Base-by-base conservation (phyloP, 1,140 invertebrate genomes). In the Nomia melanderi region DNA sequence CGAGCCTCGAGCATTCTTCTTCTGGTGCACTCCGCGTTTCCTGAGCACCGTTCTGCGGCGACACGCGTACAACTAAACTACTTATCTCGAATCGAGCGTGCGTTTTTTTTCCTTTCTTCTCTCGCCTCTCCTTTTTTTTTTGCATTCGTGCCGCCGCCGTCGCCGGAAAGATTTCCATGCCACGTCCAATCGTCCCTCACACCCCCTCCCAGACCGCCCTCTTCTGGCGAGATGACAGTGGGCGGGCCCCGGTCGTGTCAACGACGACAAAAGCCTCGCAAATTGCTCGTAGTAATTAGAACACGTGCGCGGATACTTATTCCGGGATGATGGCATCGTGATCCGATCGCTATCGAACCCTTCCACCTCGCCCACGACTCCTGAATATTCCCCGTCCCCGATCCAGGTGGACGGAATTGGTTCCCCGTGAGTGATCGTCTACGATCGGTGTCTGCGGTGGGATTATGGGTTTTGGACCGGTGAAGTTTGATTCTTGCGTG, bases 11-110 rank as follows among this genome's bases (percentile, higher is more conserved):
- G 85, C 78, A 85, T 83, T 79, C 84, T 77, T 78, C 85, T 80
- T 81, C 76, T 17, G 63, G 65, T 66, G 67, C 71, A 72, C 65
- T 65, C n/a, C 81, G 76, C 70, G 77, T 75, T 83, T 73, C 79
- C 75, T 65, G 74, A 78, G 78, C 77, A 63, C 59, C 69, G 72
- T 62, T 79, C 73, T 81, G 83, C 67, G 81, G 65, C 77, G 78
- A 85, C 80, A 81, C 79, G 79, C 86, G 85, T 85, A 82, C 83
- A 75, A 79, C 81, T 86, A 86, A 88, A 86, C 87, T 88, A 88
- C 87, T 86, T 86, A 86, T 86, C 83, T 74, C 81, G 54, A 63
- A 71, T 65, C 78, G 63, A 76, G 63, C 56, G 44, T 39, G 50
- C 63, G 67, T 72, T 71, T 66, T 80, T 60, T 25, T n/a, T 47